phyloP scores from a whole-genome alignment of 2,797 vertebrate species.

The Neosilurus hyrtlii region DNA sequence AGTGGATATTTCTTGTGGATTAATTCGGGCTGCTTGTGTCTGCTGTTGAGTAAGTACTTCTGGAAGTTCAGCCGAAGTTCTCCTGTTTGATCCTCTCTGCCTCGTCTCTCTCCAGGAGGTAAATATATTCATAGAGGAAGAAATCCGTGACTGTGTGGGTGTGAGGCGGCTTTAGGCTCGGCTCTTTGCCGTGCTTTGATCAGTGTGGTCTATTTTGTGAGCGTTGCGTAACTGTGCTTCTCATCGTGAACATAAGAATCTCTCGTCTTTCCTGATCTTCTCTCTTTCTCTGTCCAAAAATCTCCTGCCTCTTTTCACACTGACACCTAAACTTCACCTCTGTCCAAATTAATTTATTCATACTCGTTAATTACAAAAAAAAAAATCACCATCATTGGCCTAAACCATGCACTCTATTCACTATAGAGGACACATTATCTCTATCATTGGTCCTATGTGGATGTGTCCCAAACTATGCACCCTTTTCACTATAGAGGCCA shows the following conservation, averaged over 20 bases:
- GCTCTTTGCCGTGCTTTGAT: constrained; percentile 62
- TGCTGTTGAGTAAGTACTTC: background rate
- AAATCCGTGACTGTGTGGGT: constrained; percentile 11
- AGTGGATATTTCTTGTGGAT: background rate
- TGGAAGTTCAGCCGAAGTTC: constrained; percentile 24
- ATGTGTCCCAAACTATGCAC: background rate
- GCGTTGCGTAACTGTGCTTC: constrained; percentile 65
- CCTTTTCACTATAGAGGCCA: background rate
- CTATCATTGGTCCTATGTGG: background rate
- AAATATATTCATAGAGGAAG: constrained; percentile 36
- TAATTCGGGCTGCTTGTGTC: background rate
- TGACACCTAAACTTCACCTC: background rate
- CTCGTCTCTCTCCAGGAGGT: constrained; percentile 24
- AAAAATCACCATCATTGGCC: too few relatives aligned
- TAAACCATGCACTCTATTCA: too few relatives aligned
- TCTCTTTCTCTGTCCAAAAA: constrained; percentile 1
- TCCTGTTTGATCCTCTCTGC: constrained; percentile 10
- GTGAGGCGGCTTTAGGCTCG: constrained; percentile 32
- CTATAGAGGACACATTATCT: too few relatives aligned
- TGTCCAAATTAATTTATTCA: background rate
- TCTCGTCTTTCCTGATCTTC: constrained; percentile 29
- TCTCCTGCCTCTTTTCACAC: constrained; percentile 1
- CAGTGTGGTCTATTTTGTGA: constrained; percentile 57
- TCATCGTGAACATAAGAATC: constrained; percentile 27
- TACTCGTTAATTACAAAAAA: background rate